A percentile compares a stretch with the other conserved stretches of the same genome.
phyloP scores from a whole-genome alignment of 1,140 invertebrate genomes.

The Spodoptera litura region DNA sequence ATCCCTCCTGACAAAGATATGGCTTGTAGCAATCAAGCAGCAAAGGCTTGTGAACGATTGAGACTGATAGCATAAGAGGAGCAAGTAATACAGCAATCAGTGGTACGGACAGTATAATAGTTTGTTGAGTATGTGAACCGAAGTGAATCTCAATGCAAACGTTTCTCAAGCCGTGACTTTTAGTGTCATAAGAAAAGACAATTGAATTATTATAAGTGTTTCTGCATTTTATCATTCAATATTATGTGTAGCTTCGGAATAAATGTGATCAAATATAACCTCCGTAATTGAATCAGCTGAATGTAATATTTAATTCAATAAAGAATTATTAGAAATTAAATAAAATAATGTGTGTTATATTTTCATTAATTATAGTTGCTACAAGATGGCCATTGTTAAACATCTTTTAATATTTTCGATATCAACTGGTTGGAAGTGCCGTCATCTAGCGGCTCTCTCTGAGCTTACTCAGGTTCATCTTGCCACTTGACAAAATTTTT shows the following conservation, averaged over 20 bases:
- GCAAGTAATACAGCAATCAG: neutral
- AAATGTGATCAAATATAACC: too few species aligned
- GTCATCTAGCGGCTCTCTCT: too few species aligned
- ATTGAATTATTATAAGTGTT: neutral
- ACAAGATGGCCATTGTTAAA: too few species aligned
- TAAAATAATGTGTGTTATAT: too few species aligned
- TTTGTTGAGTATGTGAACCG: neutral
- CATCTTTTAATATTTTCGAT: too few species aligned
- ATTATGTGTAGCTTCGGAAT: neutral
- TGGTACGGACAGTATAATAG: neutral
- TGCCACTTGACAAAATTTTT: too few species aligned
- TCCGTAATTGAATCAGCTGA: too few species aligned
- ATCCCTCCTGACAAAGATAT: conserved; percentile 62
- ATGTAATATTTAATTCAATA: too few species aligned
- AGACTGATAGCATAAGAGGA: neutral
- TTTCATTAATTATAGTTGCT: too few species aligned
- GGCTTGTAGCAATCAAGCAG: conserved; percentile 33
- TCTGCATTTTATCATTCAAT: neutral
- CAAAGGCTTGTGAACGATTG: conserved; percentile 39
- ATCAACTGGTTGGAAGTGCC: too few species aligned
- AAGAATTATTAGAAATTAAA: too few species aligned
- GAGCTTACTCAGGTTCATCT: too few species aligned
- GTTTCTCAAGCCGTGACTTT: neutral
- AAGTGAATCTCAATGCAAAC: conserved; percentile 4
- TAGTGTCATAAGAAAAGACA: conserved; percentile 18